Conservation (phyloP, 2,797 vertebrate genomes). For the Enteromius trimaculatus region DNA sequence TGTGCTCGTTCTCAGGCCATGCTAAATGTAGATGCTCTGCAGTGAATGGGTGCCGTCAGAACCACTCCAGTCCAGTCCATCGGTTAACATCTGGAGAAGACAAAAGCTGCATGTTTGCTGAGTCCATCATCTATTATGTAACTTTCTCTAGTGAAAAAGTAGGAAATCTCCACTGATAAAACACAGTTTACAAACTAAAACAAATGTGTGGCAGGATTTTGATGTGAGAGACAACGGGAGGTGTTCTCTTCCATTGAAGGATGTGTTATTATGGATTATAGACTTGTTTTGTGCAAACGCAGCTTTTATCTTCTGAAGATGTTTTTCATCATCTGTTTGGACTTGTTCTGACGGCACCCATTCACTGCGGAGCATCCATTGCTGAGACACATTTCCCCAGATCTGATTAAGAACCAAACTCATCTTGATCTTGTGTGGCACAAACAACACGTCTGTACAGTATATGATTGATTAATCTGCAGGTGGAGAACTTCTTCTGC, state of each 20-base stretch:
- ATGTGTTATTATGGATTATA: neutral
- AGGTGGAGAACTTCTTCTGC: conserved; percentile 99
- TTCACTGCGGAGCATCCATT: neutral
- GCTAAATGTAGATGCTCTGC: neutral
- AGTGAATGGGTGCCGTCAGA: neutral
- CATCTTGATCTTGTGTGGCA: neutral
- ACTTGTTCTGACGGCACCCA: neutral
- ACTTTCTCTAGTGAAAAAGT: neutral
- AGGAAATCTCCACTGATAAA: neutral
- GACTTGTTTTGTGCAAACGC: neutral
- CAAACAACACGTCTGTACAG: neutral
- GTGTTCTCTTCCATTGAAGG: neutral
- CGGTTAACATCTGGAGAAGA: neutral
- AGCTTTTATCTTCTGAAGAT: neutral
- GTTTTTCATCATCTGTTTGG: neutral
- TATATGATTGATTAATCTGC: neutral
- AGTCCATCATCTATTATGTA: neutral
- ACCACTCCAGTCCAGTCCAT: neutral
- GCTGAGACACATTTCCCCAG: neutral
- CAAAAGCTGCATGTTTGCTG: no score
- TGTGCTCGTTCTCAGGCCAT: neutral
- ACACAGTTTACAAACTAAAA: neutral
- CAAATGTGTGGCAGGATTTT: no score
- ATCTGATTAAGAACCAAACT: neutral
- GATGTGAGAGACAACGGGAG: neutral